These are phyloP conservation scores for Calameuta pallipes DNA, from an alignment of 2,888 invertebrate species.

Conservation along the genomic window DNA sequence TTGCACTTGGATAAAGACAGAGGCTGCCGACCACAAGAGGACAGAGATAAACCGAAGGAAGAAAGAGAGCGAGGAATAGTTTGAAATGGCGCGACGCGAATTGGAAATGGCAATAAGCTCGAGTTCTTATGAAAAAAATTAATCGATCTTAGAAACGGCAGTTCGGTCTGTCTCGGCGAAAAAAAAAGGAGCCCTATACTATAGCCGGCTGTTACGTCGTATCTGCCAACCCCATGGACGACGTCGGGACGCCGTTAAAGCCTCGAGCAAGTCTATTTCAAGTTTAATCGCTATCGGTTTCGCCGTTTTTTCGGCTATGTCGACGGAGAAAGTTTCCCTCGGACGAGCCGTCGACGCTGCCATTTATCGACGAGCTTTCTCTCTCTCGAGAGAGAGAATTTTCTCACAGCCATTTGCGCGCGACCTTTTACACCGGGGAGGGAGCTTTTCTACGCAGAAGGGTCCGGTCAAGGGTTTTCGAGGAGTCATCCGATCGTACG, in stretches of 20 bases:
- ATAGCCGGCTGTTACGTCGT: not conserved
- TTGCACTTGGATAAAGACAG: too few relatives aligned
- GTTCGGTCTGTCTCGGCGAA: not conserved
- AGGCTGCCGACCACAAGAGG: not conserved
- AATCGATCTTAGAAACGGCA: not conserved
- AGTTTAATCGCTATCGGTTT: conserved; percentile 7
- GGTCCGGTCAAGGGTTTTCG: not conserved
- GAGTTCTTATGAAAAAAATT: not conserved
- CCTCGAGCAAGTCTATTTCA: not conserved
- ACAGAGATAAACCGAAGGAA: conserved; percentile 23
- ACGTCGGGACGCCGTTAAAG: not conserved
- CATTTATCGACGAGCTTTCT: not conserved
- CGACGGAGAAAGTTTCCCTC: not conserved
- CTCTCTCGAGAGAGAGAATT: too few relatives aligned
- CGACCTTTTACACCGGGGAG: not conserved
- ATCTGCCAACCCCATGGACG: not conserved
- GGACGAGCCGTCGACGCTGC: not conserved
- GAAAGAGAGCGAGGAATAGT: not conserved
- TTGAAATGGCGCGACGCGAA: not conserved
- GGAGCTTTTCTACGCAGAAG: not conserved
- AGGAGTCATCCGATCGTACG: not conserved
- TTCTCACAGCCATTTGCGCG: not conserved
- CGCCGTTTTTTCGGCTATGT: not conserved
- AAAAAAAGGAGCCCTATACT: not conserved
- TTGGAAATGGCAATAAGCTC: not conserved